Evolutionary conservation across 2,797 vertebrate genomes (phyloP), one percentile per base, ranked within the genome.

Genomic region (Psittacula derbiana): DNA sequence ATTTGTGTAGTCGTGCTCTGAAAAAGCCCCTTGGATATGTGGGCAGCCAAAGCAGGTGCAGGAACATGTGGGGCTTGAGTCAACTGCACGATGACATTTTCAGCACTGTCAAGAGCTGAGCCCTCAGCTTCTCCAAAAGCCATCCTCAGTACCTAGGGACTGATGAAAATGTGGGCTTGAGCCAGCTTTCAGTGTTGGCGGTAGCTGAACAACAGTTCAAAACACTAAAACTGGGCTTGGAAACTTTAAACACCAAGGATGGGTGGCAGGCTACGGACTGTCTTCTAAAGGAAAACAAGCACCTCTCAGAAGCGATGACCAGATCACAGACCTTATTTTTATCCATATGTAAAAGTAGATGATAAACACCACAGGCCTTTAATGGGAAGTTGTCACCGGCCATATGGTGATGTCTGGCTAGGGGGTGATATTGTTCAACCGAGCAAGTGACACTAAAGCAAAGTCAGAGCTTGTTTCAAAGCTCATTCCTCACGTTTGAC

Each of bases 401-500:
- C 91, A 79, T 93, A 90, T 67, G 82, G 82, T 84, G 88, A 84
- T 1, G 10, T 80, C 55, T 88, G 70, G 89, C 87, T 79, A 38
- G 58, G 43, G 75, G 73, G 8, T 75, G 92, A 81, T 80, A 65
- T 73, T 64, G 61, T 73, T 90, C 0, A 5, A 72, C 79, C 82
- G 86, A 92, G 73, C 73, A 75, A 93, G 66, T 49, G 92, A 70
- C 4, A 18, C 73, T 79, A 43, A 91, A 52, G 61, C 40, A 43
- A 83, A 95, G 71, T 92, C 82, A 94, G 47, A 80, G 16, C 75
- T 94, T 36, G 58, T 94, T 96, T 94, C 76, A 90, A 62, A 93
- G 44, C 83, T 95, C 91, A 84, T 92, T 90, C 91, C 83, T 94
- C 93, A 94, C 76, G 31, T 91, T 71, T 96, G 91, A 95, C 93